A percentile compares a stretch with the other conserved stretches of the same genome.
Evolutionary conservation across 2,113 vertebrate genomes (phyloP).

Genomic region (Mionectes macconnelli): DNA sequence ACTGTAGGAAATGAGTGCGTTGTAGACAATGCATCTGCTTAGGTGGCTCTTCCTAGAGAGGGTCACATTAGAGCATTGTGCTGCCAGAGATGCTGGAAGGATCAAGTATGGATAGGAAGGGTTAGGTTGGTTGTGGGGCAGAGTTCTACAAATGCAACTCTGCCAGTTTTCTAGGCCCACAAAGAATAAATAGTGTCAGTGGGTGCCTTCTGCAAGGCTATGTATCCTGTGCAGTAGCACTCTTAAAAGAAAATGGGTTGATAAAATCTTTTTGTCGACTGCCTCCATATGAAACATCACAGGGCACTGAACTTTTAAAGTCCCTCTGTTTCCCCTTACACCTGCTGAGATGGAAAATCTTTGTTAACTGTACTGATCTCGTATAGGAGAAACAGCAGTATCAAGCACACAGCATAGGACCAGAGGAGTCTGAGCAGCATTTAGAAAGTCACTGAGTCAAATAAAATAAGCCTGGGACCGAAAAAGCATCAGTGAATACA

Average conservation of each 20-base stretch:
- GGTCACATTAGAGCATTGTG: neutral
- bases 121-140: neutral
- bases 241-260: neutral
- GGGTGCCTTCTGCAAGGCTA: neutral
- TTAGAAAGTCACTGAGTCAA: neutral
- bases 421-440: neutral
- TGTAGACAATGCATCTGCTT: neutral
- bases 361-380: neutral
- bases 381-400: neutral
- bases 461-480: neutral
- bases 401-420: neutral
- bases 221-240: neutral
- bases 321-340: neutral
- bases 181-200: neutral
- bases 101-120: neutral
- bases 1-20: neutral
- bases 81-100: neutral
- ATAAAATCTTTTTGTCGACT: neutral
- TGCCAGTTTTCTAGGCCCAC: neutral
- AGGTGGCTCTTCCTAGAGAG: neutral
- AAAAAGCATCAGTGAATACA: neutral
- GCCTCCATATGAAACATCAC: neutral
- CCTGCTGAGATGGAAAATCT: neutral
- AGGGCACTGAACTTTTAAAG: neutral
- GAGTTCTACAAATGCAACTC: neutral